Evolutionary conservation across 1,140 invertebrate genomes (phyloP), one percentile per base, ranked within the genome.

Genomic region (Aphelenchoides fujianensis): DNA sequence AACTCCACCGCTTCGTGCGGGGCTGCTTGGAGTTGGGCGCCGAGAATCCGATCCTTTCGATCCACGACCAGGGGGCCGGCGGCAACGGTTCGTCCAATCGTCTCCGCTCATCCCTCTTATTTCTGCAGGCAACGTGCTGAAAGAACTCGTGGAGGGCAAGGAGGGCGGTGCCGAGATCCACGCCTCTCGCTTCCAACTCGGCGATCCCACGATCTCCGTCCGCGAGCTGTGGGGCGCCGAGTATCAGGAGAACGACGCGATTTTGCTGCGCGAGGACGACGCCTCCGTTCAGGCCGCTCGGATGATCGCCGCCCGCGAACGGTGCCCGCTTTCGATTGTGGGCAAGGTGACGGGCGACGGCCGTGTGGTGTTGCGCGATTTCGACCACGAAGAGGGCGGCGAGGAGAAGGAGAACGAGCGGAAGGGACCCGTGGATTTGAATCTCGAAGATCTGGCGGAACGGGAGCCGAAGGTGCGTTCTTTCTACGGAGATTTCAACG

Each of bases 201-300:
- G 94, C 5, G 95, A 98, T 87, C 91, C 92, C 0, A 97, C 93
- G 5, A 91, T 98, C 12, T 94, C 90, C 59, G 90, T 92, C 0
- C 84, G 97, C 68, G 95, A 98, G 84, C 85, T 98, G 2, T 98
- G 95, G 95, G 94, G 94, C 0, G 95, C 95, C 0, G 95, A 98
- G 84, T 98, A 97, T 82, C 95, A 98, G 87, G 95, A 98, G 85
- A 96, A 91, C 75, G 90, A 97, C 85, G 95, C 94, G 0, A 74
- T 77, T 66, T 67, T 81, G 7, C 41, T 81, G 53, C n/a, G 31
- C n/a, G 59, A 61, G 0, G 87, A 86, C 48, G 85, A 89, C 0
- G 70, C 90, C 67, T 88, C 91, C 77, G 86, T 89, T 7, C 69
- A 85, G 12, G 71, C 91, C 1, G 85, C 97, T 0, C 86, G 90